Base-by-base conservation (phyloP, 2,888 invertebrate species). In the Lingula anatina region DNA sequence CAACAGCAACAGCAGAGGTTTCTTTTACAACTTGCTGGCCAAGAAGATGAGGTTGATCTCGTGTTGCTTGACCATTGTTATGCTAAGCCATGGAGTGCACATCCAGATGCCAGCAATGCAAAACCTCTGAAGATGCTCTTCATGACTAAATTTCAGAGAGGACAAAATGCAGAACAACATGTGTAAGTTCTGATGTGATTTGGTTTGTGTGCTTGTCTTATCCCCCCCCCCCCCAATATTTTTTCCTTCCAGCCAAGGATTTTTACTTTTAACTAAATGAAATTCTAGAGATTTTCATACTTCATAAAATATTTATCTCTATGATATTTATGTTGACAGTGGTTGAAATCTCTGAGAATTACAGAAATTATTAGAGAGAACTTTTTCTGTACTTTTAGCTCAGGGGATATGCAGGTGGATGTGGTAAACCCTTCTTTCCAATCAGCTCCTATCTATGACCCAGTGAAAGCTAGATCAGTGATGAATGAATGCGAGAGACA, bases 401-500 rank as follows among this genome's bases (percentile, higher is more conserved):
- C 44, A 49, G 26, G 37, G 26, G 44, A 49, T 44, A 39, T 28
- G 1, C 25, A 15, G 5, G n/a, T 49, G 7, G 49, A 49, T 44
- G 49, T 49, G 7, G 44, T 21, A 23, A 44, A 15, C 3, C 31
- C 25, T 12, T 38, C 49, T 4, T 27, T 24, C 20, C 36, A 44
- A 23, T 21, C 49, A 2, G 28, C 35, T 20, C 20, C 31, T 20
- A 44, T 38, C 23, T 49, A 44, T 49, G 49, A 49, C 75, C 76
- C 80, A 38, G 74, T 71, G 4, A 83, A 83, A 59, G 83, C 84
- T 2, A 81, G 81, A 44, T 78, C 79, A 54, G 65, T 83, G n/a
- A 87, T 88, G 86, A 84, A 83, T 47, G 87, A 88, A 66, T 85
- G 86, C 69, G 84, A 85, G 53, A 80, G 83, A 28, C 81, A 85